Evolutionary conservation across 2,888 invertebrate genomes (phyloP), one percentile per base, ranked within the genome.

Genomic region (Aproaerema taeniolella): DNA sequence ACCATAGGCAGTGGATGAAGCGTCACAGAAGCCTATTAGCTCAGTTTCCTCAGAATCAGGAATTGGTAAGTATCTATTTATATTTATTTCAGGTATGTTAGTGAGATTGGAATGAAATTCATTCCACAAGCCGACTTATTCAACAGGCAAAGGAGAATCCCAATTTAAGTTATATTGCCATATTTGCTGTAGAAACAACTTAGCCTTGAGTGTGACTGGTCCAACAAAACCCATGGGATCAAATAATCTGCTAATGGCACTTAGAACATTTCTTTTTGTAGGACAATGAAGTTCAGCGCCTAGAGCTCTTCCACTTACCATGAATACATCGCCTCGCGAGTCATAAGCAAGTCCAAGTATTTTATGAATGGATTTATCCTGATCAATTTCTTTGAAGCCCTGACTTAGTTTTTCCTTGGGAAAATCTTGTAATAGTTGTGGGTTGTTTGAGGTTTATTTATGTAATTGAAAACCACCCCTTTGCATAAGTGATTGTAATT

Each of bases 201-300:
- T 50, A 1, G 45, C 45, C 10, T n/a, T 26, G 1, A 49, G 39
- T 14, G 47, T 17, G 1, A 52, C 30, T 2, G 49, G 49, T 3
- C 36, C 11, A 1, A 33, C 36, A n/a, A 43, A 43, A 2, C 46
- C 52, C 26, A 49, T 14, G 1, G 49, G 52, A 15, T 52, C 49
- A 40, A 42, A 49, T 12, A 46, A 46, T 29, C 39, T 47, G 10
- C 37, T 16, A 24, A 52, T 49, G 16, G 38, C 43, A 26, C 42
- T 44, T n/a, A 49, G 17, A 28, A 48, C 44, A 6, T 37, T 7
- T 2, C 50, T 24, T 38, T 52, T 52, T 8, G 49, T 42, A 17
- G 24, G n/a, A n/a, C n/a, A n/a, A n/a, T n/a, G n/a, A n/a, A n/a
- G n/a, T n/a, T n/a, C n/a, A n/a, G n/a, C n/a, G n/a, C n/a, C n/a